Evolutionary conservation across 2,113 vertebrate genomes (phyloP).

Genomic region (Oxyruncus cristatus): DNA sequence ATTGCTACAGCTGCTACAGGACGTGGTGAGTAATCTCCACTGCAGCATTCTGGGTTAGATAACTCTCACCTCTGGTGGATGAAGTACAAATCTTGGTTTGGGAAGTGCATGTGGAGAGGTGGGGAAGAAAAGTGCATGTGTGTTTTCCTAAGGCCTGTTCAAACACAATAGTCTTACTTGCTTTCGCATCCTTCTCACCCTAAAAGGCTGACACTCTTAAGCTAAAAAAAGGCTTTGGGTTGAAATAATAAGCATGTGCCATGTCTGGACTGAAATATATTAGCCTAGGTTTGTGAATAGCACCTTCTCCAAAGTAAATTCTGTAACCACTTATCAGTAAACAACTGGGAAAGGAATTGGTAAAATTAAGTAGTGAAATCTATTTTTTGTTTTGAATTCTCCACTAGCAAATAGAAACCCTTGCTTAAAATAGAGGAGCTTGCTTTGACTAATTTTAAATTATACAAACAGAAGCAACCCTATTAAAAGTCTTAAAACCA

Average conservation of each 20-base stretch:
- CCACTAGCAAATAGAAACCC: neutral
- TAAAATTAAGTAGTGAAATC: neutral
- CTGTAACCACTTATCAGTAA: neutral
- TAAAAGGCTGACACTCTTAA: neutral
- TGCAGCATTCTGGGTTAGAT: neutral
- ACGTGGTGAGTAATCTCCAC: neutral
- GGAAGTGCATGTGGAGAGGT: neutral
- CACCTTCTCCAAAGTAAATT: neutral
- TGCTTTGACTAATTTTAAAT: constrained; percentile 3
- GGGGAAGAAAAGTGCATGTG: neutral
- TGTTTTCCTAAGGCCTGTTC: neutral
- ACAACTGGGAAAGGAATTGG: neutral
- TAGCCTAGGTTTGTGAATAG: neutral
- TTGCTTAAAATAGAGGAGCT: neutral
- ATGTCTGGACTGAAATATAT: neutral
- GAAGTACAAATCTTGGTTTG: neutral
- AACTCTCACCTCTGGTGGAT: neutral
- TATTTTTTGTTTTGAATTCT: neutral
- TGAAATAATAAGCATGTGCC: neutral
- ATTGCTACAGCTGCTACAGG: neutral
- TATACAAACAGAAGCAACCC: neutral
- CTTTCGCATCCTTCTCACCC: neutral
- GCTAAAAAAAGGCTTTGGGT: neutral
- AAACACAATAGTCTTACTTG: neutral
- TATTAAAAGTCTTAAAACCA: neutral